Evolutionary conservation across 2,113 vertebrate species (phyloP).

Genomic region (human): DNA sequence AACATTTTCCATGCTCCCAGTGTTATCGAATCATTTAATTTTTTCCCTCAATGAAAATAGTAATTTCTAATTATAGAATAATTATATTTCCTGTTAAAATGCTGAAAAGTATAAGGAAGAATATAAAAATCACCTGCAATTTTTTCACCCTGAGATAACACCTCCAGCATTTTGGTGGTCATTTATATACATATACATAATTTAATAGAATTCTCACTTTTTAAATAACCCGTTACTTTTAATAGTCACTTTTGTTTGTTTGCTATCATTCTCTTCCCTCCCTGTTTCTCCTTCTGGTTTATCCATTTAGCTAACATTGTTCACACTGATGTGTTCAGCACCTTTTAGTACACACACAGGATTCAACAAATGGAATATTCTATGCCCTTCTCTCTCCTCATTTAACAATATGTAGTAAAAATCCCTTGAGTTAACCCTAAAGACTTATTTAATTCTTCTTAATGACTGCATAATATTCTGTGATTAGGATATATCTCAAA

Average conservation of each 20-base stretch:
- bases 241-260: neutral
- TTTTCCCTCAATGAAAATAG: neutral
- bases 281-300: neutral
- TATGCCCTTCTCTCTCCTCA: neutral
- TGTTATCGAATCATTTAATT: neutral
- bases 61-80: conserved; percentile 17
- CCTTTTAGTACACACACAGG: neutral
- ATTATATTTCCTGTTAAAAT: conserved; percentile 27
- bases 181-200: neutral
- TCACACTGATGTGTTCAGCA: neutral
- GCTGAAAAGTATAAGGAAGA: neutral
- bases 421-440: neutral
- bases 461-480: neutral
- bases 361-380: neutral
- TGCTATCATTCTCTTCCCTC: neutral
- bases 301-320: neutral
- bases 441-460: neutral
- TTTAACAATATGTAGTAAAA: neutral
- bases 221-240: neutral
- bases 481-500: neutral
- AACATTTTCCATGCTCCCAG: neutral
- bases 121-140: conserved; percentile 10
- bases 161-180: neutral
- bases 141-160: conserved; percentile 9
- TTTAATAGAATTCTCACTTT: neutral